Evolutionary conservation across 2,797 vertebrate genomes (phyloP), one percentile per base, ranked within the genome.

Genomic region (Sebastolobus altivelis): DNA sequence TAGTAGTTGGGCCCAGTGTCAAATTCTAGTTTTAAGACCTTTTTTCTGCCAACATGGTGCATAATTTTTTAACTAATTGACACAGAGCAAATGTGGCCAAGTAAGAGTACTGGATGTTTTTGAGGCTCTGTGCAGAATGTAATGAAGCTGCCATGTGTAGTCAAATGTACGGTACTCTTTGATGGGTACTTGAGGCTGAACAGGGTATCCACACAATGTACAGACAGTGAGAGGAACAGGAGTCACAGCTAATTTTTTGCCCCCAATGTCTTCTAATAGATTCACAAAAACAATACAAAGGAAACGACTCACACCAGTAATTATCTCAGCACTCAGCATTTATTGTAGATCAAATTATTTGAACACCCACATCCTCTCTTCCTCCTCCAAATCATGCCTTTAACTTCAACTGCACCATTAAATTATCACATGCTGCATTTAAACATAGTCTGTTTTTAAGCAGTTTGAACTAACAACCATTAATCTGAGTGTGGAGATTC

Each of bases 271-370:
- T 54, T 54, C n/a, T 11, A n/a, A 22, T 54, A 54, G 52, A 8
- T 38, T 8, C 8, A 38, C 37, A 38, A 10, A 8, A 7, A 49
- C 22, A 20, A 31, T 12, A 54, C 63, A 66, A 72, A 74, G 31
- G 14, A 69, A 52, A 56, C 40, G 65, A 78, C 27, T 78, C 70
- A 62, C 13, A 18, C 31, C 22, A 29, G 35, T 18, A 73, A 77
- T 72, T 46, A 46, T 55, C 43, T 59, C 20, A 60, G 18, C 55
- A 9, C 43, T 49, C 61, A 18, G 62, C n/a, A 49, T 49, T n/a
- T 31, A 43, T 58, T 61, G 56, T 9, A 43, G 75, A 61, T 55
- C 11, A 46, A 35, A 2, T 38, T 66, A 38, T 75, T 22, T 55
- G n/a, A 65, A 35, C 20, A 14, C 12, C 14, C 59, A 65, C 37